Conservation (phyloP, 2,113 vertebrate species). For the Arenaria interpres region DNA sequence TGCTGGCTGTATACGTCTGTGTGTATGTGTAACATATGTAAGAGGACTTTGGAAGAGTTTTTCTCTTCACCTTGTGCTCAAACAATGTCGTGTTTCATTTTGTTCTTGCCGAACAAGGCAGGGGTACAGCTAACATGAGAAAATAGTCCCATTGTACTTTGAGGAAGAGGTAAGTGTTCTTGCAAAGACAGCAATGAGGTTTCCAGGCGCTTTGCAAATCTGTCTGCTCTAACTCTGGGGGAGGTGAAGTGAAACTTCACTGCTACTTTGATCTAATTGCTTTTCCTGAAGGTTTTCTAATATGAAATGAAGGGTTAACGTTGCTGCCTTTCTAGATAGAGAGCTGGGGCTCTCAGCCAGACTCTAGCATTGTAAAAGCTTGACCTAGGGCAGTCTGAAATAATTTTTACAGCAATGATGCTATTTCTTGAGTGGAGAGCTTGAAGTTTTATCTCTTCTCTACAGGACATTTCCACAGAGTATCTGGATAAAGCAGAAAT, state of each 20-base stretch:
- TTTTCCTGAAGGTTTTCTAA: background rate
- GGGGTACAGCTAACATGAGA: background rate
- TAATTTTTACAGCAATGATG: background rate
- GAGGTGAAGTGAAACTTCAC: background rate
- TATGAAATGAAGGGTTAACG: background rate
- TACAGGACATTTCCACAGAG: background rate
- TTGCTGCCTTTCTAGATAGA: background rate
- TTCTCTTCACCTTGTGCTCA: background rate
- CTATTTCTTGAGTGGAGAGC: background rate
- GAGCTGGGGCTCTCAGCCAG: background rate
- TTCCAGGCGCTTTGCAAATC: background rate
- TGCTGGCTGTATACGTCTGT: fast-evolving
- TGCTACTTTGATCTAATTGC: background rate
- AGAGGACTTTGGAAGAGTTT: background rate
- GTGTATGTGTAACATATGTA: fast-evolving
- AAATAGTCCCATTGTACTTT: background rate
- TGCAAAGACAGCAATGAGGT: background rate
- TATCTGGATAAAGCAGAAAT: background rate
- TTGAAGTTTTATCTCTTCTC: background rate
- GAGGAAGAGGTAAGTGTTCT: background rate
- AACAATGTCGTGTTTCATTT: background rate
- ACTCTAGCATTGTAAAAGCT: background rate
- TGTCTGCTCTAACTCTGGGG: background rate
- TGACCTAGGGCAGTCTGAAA: background rate
- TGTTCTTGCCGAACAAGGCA: background rate